Evolutionary conservation across 2,888 invertebrate species (phyloP).

Genomic region (Conops quadrifasciatus): DNA sequence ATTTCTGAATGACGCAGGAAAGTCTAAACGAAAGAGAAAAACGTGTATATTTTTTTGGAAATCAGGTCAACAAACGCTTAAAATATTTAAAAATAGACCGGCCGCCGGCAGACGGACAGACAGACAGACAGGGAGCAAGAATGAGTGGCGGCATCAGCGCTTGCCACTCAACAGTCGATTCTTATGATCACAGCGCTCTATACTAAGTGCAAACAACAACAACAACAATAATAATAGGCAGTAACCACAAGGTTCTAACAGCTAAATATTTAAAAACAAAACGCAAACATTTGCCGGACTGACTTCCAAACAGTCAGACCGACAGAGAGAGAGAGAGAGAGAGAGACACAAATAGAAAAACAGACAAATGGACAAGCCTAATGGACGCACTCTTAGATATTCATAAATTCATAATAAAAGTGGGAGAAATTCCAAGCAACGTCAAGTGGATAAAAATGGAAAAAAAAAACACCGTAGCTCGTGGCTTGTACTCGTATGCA

Average conservation of each 20-base stretch:
- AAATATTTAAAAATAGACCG: not conserved
- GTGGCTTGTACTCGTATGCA: no score
- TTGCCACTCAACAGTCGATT: not conserved
- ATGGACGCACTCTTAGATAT: not conserved
- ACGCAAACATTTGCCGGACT: not conserved
- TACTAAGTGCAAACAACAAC: not conserved
- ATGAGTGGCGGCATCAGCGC: not conserved
- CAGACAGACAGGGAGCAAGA: not conserved
- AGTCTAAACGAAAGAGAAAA: no score
- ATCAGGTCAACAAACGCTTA: conserved; percentile 39
- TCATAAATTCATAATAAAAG: conserved; percentile 13
- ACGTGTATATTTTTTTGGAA: no score
- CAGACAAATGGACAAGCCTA: conserved; percentile 4
- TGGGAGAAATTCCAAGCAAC: not conserved
- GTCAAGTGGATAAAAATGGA: not conserved
- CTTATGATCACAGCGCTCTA: not conserved
- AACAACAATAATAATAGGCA: conserved; percentile 1
- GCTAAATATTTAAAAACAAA: not conserved
- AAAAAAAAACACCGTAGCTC: not conserved
- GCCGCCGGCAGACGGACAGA: not conserved
- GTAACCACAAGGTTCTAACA: not conserved
- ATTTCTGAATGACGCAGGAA: no score
- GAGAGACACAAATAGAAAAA: not conserved
- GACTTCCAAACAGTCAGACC: not conserved
- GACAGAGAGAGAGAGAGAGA: not conserved